Percentiles rank a stretch among this genome's conserved stretches.
phyloP scores from a whole-genome alignment of 2,113 vertebrate species.

The Aptenodytes patagonicus region DNA sequence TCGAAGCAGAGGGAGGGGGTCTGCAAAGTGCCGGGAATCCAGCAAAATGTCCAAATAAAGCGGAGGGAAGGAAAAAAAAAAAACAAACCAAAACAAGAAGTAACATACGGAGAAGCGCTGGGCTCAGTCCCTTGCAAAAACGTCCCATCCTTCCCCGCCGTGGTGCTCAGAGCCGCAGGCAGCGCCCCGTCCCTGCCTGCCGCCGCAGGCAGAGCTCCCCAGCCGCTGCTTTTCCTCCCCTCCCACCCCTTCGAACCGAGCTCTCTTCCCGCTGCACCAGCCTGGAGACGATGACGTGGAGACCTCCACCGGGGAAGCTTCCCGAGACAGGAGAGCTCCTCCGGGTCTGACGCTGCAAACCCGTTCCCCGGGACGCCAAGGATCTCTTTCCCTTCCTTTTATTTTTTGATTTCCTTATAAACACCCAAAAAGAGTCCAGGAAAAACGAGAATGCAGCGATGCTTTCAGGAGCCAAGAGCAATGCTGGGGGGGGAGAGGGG shows the following conservation, averaged over 20 bases:
- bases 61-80: accelerated
- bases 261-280: neutral
- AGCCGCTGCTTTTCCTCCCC: neutral
- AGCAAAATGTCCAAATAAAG: neutral
- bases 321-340: neutral
- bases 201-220: neutral
- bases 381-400: neutral
- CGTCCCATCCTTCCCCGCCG: neutral
- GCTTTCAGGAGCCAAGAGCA: neutral
- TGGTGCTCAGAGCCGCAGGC: accelerated
- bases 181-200: neutral
- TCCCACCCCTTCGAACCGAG: neutral
- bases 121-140: neutral
- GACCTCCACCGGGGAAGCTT: neutral
- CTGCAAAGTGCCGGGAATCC: accelerated
- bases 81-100: neutral
- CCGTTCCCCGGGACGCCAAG: neutral
- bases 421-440: accelerated
- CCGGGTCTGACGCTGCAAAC: neutral
- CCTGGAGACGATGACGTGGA: neutral
- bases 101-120: constrained; percentile 6
- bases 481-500: too few relatives aligned
- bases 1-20: neutral
- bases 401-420: accelerated
- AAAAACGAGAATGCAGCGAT: accelerated